Conservation (phyloP, 2,797 vertebrate genomes). For the Gorsachius magnificus region DNA sequence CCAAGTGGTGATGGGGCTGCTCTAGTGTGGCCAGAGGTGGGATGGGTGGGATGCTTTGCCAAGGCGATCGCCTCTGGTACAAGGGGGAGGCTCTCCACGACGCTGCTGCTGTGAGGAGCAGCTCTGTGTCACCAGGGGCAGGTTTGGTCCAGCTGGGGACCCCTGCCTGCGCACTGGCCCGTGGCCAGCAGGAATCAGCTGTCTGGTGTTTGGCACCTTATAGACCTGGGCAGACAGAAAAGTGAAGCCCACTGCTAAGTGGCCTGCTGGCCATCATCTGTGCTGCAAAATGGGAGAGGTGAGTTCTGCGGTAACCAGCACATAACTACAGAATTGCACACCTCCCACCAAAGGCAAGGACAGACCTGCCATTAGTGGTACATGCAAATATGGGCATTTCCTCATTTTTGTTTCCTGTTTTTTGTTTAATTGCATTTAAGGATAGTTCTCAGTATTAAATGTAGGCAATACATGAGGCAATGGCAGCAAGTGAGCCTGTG, state of each 20-base stretch:
- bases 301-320: not conserved
- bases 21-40: not conserved
- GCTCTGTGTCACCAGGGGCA: not conserved
- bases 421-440: not conserved
- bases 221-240: not conserved
- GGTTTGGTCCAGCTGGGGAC: not conserved
- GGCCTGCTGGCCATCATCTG: not conserved
- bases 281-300: not conserved
- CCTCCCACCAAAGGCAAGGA: not conserved
- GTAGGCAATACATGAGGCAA: not conserved
- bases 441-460: not conserved
- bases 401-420: not conserved
- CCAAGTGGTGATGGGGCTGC: not conserved
- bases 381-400: not conserved
- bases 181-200: not conserved
- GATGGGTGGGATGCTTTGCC: not conserved
- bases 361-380: not conserved
- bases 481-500: not conserved
- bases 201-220: not conserved
- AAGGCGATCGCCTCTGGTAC: too few relatives aligned
- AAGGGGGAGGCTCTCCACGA: rapidly evolving
- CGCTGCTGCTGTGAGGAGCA: not conserved
- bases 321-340: not conserved
- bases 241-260: not conserved
- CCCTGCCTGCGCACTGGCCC: not conserved